phyloP scores from a whole-genome alignment of 2,888 invertebrate genomes.

The Idaea dimidiata region DNA sequence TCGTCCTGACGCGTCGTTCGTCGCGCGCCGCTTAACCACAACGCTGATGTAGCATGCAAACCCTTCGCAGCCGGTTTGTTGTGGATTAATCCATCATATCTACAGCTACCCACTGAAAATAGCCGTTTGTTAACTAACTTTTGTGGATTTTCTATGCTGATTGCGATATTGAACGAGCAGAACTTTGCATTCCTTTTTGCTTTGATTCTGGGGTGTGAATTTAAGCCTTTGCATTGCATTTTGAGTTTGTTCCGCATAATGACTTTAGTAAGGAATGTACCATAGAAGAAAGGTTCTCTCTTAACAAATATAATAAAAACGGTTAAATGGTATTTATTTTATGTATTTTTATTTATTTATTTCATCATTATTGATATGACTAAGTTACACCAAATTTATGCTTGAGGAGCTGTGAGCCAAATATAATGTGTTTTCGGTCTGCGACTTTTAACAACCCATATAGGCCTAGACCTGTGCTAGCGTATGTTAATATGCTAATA shows the following conservation, averaged over 20 bases:
- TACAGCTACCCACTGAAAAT: conserved; percentile 6
- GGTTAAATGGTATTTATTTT: no score
- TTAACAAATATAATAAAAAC: no score
- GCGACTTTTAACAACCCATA: no score
- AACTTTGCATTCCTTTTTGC: not conserved
- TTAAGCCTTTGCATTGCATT: not conserved
- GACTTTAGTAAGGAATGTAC: not conserved
- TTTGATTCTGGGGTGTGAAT: not conserved
- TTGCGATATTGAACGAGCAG: not conserved
- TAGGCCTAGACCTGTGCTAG: no score
- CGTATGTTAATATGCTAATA: no score
- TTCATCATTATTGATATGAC: no score
- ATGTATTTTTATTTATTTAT: no score
- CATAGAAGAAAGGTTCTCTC: not conserved
- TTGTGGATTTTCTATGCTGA: not conserved
- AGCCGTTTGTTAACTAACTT: conserved; percentile 2
- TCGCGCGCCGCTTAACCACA: conserved; percentile 64
- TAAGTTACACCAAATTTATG: no score
- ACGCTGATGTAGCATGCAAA: conserved; percentile 65
- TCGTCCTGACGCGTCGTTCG: conserved; percentile 35
- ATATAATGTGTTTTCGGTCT: no score
- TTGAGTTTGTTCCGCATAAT: not conserved
- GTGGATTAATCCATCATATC: conserved; percentile 35
- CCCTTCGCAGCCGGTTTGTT: conserved; percentile 43
- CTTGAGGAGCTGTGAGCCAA: no score